Conservation (phyloP, 2,888 invertebrate species). For the Sarcophaga variegata region DNA sequence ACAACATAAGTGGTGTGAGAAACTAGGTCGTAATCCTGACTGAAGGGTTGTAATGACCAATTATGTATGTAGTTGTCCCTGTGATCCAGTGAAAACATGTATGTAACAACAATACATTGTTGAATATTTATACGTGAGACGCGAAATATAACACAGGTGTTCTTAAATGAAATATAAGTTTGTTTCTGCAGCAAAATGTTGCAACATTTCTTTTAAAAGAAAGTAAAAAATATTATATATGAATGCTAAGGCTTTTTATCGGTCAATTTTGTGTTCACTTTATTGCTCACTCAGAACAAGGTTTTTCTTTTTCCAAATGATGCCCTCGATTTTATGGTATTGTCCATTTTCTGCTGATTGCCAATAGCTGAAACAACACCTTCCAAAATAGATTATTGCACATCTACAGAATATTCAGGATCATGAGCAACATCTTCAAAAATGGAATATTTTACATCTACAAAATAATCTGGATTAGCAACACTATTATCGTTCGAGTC, state of each 20-base stretch:
- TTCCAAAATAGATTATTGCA: background rate
- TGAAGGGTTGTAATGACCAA: no score
- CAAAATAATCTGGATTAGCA: constrained; percentile 21
- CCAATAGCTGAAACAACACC: background rate
- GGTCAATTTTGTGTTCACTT: constrained; percentile 17
- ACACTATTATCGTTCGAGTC: constrained; percentile 31
- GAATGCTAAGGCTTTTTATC: background rate
- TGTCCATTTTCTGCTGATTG: constrained; percentile 1
- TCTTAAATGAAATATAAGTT: no score
- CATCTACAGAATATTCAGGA: constrained; percentile 1
- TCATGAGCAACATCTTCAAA: constrained; percentile 17
- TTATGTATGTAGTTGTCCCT: background rate
- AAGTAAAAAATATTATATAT: no score
- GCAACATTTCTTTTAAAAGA: no score
- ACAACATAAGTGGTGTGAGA: no score
- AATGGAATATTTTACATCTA: background rate
- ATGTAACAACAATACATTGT: no score
- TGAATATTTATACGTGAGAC: no score
- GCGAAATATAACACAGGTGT: no score
- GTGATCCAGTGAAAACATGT: background rate
- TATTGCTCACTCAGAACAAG: constrained; percentile 17
- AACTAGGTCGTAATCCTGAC: no score
- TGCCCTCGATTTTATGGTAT: background rate
- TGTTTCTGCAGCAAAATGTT: no score
- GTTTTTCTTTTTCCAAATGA: constrained; percentile 10